Conservation (phyloP, 2,113 vertebrate species). For the Thamnaconus septentrionalis region DNA sequence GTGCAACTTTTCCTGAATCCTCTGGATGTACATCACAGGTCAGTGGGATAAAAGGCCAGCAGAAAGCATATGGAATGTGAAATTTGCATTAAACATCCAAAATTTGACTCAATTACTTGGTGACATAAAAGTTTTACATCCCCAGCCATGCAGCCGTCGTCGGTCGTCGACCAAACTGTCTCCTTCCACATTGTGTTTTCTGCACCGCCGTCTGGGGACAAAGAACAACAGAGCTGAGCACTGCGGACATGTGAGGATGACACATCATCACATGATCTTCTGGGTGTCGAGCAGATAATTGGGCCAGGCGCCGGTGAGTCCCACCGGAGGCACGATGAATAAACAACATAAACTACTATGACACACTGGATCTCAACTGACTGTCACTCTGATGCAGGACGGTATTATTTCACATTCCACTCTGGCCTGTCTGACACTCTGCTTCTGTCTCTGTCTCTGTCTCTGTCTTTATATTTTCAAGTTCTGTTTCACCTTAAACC, state of each 20-base stretch:
- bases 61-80: too few relatives aligned
- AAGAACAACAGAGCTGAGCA: constrained; percentile 34
- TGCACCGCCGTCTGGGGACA: constrained; percentile 16
- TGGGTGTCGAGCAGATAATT: constrained; percentile 37
- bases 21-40: too few relatives aligned
- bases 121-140: too few relatives aligned
- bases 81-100: too few relatives aligned
- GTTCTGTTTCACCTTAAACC: too few relatives aligned
- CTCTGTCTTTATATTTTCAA: too few relatives aligned
- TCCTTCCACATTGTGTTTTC: constrained; percentile 31
- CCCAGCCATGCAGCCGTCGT: too few relatives aligned
- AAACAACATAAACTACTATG: constrained; percentile 5
- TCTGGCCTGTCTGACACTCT: too few relatives aligned
- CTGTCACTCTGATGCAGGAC: not conserved
- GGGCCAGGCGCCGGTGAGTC: constrained; percentile 46
- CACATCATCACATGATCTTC: constrained; percentile 26
- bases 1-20: too few relatives aligned
- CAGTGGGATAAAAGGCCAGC: too few relatives aligned
- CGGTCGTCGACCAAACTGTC: constrained; percentile 17
- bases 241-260: constrained; percentile 2
- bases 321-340: constrained; percentile 22
- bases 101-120: too few relatives aligned
- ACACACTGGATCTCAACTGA: not conserved
- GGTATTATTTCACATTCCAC: not conserved
- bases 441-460: too few relatives aligned